phyloP scores from a whole-genome alignment of 2,113 vertebrate species.

The Silurus glanis region DNA sequence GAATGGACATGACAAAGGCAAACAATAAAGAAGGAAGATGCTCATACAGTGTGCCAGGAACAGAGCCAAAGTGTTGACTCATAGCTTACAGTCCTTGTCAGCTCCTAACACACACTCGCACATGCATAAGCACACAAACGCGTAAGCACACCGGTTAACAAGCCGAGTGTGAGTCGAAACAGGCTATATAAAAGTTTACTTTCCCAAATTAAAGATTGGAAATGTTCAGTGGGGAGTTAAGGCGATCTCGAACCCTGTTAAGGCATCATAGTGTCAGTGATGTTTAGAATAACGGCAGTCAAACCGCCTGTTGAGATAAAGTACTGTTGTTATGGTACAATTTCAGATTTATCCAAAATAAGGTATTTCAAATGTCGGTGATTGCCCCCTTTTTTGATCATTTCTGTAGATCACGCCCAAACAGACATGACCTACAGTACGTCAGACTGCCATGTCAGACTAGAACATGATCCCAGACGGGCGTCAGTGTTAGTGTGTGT shows the following conservation, averaged over 20 bases:
- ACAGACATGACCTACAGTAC: slow-evolving; percentile 39
- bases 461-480: slow-evolving; percentile 26
- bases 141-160: slow-evolving; percentile 6
- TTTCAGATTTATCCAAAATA: neutral
- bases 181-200: neutral
- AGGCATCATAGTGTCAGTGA: neutral
- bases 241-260: neutral
- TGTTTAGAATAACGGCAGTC: neutral
- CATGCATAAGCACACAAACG: slow-evolving; percentile 27
- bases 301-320: neutral
- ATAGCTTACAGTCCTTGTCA: slow-evolving; percentile 63
- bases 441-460: neutral
- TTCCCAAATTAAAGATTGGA: slow-evolving; percentile 2
- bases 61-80: slow-evolving; percentile 54
- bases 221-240: neutral
- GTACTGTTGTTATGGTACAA: neutral
- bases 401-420: slow-evolving; percentile 16
- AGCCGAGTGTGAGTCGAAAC: neutral
- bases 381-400: slow-evolving; percentile 8
- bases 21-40: neutral
- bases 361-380: neutral
- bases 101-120: slow-evolving; percentile 60
- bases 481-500: slow-evolving; percentile 33
- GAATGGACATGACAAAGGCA: slow-evolving; percentile 15
- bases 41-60: neutral